Evolutionary conservation across 2,113 vertebrate genomes (phyloP), one percentile per base, ranked within the genome.

Genomic region (Syngnathus typhle): DNA sequence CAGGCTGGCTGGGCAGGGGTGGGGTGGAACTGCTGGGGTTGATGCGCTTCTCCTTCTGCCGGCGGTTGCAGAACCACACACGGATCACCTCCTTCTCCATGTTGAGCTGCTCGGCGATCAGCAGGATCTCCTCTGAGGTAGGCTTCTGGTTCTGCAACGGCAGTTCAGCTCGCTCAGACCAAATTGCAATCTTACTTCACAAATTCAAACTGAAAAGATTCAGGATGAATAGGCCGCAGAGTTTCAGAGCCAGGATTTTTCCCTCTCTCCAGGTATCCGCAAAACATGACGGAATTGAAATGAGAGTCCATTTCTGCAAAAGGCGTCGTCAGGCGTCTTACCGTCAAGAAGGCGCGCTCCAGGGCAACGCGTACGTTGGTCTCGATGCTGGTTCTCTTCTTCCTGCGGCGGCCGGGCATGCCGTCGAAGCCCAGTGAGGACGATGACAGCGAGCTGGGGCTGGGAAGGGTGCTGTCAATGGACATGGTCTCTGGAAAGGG

Each of bases 371-470:
- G 94, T 82, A 96, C 93, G 47, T 96, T 96, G 64, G 94, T 96
- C 89, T 96, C 95, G 0, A 96, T 96, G 93, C 95, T 96, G 90
- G 95, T 96, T 89, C 95, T 93, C 88, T 96, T 96, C 92, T 96
- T 96, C 72, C 95, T 91, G 83, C 94, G 93, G 68, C 95, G 94
- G 36, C 93, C 93, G 0, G 94, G 93, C 78, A 95, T 46, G 39
- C 94, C 94, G 1, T 95, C 95, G 1, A 93, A 94, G 68, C 93
- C 95, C 90, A 91, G n/a, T 52, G 92, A 87, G 67, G 93, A 87
- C 60, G 93, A 94, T 83, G 90, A 94, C 74, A 95, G 80, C 64
- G 93, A 91, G 85, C 94, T 95, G 79, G 95, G 95, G 74, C 93
- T 95, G 80, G 94, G 93, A 80, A 96, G 82, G 70, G 93, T 95